Conservation (phyloP, 2,113 vertebrate species). For the Etheostoma spectabile region DNA sequence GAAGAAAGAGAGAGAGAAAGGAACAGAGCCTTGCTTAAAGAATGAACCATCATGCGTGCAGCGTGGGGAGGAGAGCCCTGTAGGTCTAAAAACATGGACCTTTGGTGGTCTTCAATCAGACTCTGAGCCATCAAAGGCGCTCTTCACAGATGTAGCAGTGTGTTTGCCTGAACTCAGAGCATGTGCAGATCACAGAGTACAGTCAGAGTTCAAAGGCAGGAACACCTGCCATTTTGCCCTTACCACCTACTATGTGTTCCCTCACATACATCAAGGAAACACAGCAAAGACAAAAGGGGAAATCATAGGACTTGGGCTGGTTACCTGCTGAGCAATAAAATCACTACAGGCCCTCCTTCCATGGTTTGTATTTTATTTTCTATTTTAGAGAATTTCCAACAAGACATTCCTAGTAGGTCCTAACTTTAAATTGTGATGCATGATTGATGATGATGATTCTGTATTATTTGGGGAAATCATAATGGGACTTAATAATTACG, state of each 20-base stretch:
- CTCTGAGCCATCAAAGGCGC: constrained; percentile 40
- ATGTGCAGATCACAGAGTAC: constrained; percentile 29
- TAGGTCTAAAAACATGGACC: constrained; percentile 22
- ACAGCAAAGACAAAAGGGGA: background rate
- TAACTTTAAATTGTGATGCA: background rate
- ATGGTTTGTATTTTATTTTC: background rate
- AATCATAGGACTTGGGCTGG: background rate
- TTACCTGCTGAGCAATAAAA: constrained; percentile 17
- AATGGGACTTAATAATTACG: background rate
- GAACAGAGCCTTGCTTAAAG: background rate
- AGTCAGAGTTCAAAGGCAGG: constrained; percentile 30
- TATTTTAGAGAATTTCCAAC: background rate
- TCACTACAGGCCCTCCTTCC: background rate
- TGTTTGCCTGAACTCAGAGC: background rate
- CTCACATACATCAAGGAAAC: constrained; percentile 24
- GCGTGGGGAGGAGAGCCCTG: background rate
- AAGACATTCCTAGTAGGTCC: background rate
- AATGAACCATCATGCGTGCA: background rate
- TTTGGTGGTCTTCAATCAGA: constrained; percentile 44
- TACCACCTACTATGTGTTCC: background rate
- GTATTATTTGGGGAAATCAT: background rate
- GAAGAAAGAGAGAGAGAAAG: background rate
- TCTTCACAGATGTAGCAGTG: background rate
- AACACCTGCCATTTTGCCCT: constrained; percentile 10
- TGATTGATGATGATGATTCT: no score